Evolutionary conservation across 2,113 vertebrate genomes (phyloP).

Genomic region (Albula goreensis): DNA sequence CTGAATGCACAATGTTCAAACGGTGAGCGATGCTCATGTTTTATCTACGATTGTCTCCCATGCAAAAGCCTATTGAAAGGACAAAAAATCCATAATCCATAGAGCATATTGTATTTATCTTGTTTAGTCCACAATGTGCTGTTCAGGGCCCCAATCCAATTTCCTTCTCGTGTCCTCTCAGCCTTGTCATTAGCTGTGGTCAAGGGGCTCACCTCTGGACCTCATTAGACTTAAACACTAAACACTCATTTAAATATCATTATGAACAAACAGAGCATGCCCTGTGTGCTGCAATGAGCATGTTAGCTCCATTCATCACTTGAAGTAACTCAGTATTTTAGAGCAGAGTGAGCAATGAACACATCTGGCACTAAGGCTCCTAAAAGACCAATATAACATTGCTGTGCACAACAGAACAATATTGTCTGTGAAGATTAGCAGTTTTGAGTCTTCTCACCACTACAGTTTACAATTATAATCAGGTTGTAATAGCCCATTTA

Average conservation of each 20-base stretch:
- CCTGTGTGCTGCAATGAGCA: conserved; percentile 17
- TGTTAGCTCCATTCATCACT: conserved; percentile 23
- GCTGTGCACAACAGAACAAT: background rate
- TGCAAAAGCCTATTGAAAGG: background rate
- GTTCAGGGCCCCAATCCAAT: conserved; percentile 25
- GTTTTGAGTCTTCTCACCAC: background rate
- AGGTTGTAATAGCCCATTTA: conserved; percentile 7
- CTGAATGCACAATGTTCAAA: background rate
- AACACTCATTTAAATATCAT: conserved; percentile 38
- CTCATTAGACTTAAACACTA: conserved; percentile 35
- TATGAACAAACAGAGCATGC: conserved; percentile 27
- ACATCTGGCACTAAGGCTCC: background rate
- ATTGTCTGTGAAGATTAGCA: background rate
- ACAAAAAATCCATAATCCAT: conserved; percentile 25
- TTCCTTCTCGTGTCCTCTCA: conserved; percentile 25
- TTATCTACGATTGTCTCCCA: background rate
- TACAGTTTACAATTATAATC: conserved; percentile 14
- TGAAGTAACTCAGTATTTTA: conserved; percentile 18
- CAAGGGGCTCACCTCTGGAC: conserved; percentile 25
- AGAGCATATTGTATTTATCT: conserved; percentile 28
- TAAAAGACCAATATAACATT: background rate
- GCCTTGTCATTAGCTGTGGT: conserved; percentile 33
- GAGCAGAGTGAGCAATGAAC: background rate
- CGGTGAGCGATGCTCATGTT: background rate
- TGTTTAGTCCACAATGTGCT: conserved; percentile 21